Evolutionary conservation across 1,140 invertebrate species (phyloP).

Genomic region (Portunus trituberculatus): DNA sequence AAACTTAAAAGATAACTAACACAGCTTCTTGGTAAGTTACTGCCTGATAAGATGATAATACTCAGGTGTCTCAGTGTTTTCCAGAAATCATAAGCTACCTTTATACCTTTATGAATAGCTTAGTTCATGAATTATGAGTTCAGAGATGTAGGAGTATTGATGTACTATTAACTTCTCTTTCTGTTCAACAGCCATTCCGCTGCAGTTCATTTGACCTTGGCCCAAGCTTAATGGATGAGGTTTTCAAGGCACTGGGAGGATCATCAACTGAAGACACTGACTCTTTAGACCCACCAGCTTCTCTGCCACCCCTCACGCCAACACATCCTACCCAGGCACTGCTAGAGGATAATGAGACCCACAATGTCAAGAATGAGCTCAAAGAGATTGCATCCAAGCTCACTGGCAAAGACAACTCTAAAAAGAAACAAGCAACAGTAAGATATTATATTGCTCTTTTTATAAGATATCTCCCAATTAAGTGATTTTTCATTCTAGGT

Average conservation of each 20-base stretch:
- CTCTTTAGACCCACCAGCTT: conserved; percentile 65
- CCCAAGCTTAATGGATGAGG: conserved; percentile 95
- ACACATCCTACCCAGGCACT: conserved; percentile 61
- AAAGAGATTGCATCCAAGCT: conserved; percentile 85
- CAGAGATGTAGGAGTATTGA: background rate
- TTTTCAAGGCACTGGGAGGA: conserved; percentile 89
- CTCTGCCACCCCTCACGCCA: conserved; percentile 66
- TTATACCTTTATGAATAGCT: too few relatives aligned
- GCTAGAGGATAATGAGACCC: conserved; percentile 83
- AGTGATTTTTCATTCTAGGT: too few relatives aligned
- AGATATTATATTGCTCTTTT: conserved; percentile 78
- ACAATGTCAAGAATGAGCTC: conserved; percentile 87
- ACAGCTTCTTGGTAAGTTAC: too few relatives aligned
- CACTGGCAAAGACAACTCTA: conserved; percentile 78
- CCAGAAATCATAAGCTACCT: too few relatives aligned
- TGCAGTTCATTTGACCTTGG: conserved; percentile 92
- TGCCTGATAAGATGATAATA: too few relatives aligned
- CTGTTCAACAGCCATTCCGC: conserved; percentile 52
- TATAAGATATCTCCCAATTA: too few relatives aligned
- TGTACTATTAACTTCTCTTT: background rate
- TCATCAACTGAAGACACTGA: conserved; percentile 63
- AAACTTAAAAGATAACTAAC: too few relatives aligned
- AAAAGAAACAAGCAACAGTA: conserved; percentile 89
- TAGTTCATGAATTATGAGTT: background rate
- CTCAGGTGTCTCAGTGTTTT: too few relatives aligned